phyloP scores from a whole-genome alignment of 1,140 invertebrate genomes.

The Asobara japonica region DNA sequence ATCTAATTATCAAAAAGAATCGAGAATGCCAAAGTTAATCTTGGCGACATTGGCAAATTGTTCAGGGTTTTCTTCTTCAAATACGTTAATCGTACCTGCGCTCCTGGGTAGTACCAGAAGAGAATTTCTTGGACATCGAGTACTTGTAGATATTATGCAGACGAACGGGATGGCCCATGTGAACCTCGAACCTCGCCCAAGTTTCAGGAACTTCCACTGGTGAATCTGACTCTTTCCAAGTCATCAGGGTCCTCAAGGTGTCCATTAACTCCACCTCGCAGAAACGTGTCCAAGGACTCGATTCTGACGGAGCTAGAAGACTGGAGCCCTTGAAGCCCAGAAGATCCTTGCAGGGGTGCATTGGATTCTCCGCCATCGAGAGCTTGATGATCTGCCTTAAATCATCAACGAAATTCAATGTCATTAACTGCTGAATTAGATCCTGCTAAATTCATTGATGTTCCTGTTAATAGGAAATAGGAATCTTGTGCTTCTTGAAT shows the following conservation, averaged over 20 bases:
- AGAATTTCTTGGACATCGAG: conserved; percentile 68
- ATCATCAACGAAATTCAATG: no score
- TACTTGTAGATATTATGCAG: conserved; percentile 89
- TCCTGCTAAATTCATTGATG: no score
- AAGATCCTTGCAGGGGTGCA: conserved; percentile 65
- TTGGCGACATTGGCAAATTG: no score
- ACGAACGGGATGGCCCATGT: conserved; percentile 84
- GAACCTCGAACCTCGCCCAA: conserved; percentile 82
- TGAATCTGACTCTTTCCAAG: no score
- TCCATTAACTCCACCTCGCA: conserved; percentile 85
- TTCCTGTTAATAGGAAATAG: no score
- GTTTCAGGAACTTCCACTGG: conserved; percentile 67
- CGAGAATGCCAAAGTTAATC: no score
- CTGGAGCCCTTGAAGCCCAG: conserved; percentile 83
- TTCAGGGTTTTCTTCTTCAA: no score
- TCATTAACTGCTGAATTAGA: no score
- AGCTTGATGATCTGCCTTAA: conserved; percentile 74
- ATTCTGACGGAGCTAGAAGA: conserved; percentile 83
- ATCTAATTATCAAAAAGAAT: no score
- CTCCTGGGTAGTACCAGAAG: conserved; percentile 43
- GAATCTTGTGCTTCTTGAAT: no score
- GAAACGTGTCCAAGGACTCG: conserved; percentile 90
- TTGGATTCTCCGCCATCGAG: conserved; percentile 28
- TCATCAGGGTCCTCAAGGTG: conserved; percentile 62
- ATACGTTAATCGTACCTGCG: no score